Percentiles rank a stretch among this genome's conserved stretches.
Conservation (phyloP, 37 sponge, comb jelly and placozoan species). For the Spongia lamella region DNA sequence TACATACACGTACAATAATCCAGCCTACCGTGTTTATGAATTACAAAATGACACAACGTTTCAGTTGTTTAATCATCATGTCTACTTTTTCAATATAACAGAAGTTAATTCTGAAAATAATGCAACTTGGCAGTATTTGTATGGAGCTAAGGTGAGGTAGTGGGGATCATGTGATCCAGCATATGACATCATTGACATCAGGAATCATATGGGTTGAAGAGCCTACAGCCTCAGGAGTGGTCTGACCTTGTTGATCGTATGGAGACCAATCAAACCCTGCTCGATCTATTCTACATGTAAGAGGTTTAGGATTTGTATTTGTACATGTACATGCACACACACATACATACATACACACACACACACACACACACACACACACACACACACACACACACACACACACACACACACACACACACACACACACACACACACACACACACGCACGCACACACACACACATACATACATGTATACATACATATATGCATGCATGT, state of each 20-base stretch:
- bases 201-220: constrained; percentile 64
- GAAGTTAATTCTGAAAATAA: constrained; percentile 73
- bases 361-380: constrained; percentile 8
- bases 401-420: constrained; percentile 3
- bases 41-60: constrained; percentile 57
- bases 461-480: too few species aligned
- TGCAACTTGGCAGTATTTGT: constrained; percentile 79
- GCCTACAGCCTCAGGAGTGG: constrained; percentile 70
- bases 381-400: not conserved
- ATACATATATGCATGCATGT: too few species aligned
- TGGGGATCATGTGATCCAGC: not conserved
- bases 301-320: not conserved
- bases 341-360: constrained; percentile 5
- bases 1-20: constrained; percentile 49
- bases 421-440: constrained; percentile 25
- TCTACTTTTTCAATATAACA: constrained; percentile 74
- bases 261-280: constrained; percentile 56
- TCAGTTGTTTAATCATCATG: constrained; percentile 72
- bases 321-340: not conserved
- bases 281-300: constrained; percentile 64
- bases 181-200: constrained; percentile 1
- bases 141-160: constrained; percentile 73
- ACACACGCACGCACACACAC: constrained; percentile 18
- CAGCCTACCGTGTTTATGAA: constrained; percentile 74
- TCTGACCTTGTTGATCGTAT: constrained; percentile 56